Conservation (phyloP, 2,113 vertebrate species). For the Dicerorhinus sumatrensis region DNA sequence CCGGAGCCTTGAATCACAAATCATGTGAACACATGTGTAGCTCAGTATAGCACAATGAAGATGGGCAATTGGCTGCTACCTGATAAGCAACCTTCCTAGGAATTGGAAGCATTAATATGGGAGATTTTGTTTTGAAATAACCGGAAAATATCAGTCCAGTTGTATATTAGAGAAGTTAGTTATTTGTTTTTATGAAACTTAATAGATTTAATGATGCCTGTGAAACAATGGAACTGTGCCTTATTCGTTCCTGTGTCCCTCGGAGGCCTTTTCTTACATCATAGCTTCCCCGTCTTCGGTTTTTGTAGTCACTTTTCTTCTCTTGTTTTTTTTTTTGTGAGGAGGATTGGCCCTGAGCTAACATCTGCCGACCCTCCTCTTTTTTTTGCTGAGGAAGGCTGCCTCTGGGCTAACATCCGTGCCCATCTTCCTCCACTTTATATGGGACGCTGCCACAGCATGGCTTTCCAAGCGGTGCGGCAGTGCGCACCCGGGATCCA, state of each 20-base stretch:
- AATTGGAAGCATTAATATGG: background rate
- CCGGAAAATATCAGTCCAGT: background rate
- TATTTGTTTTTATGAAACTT: no score
- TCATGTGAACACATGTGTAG: fast-evolving
- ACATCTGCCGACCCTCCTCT: no score
- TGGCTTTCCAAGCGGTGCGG: no score
- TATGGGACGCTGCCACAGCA: no score
- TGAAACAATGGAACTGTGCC: fast-evolving
- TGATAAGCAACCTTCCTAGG: background rate
- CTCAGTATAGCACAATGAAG: fast-evolving
- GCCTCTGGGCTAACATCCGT: no score
- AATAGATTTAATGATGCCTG: fast-evolving
- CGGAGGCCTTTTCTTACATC: fast-evolving
- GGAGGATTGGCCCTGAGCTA: no score
- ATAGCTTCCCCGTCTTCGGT: background rate
- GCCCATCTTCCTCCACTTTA: no score
- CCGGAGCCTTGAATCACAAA: background rate
- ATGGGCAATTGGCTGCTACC: fast-evolving
- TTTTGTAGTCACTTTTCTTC: fast-evolving
- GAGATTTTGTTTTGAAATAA: background rate
- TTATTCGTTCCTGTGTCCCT: fast-evolving
- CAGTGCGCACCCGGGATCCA: no score
- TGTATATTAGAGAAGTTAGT: background rate
- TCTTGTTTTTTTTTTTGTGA: no score
- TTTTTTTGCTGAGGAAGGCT: no score